Conservation (phyloP, 2,113 vertebrate genomes). For the Serinus canaria region DNA sequence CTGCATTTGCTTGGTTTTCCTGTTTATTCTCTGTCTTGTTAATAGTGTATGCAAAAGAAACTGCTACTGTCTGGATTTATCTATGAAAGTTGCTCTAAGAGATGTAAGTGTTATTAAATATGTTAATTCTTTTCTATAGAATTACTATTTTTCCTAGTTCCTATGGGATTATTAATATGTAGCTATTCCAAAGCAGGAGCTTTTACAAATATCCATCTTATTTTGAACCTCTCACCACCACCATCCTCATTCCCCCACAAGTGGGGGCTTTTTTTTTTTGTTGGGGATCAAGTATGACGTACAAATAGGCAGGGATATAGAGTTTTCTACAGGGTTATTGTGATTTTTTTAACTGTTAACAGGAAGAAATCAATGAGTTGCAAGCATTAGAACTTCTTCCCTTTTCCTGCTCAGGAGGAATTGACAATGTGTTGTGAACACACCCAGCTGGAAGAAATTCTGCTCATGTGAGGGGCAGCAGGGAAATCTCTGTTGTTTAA, state of each 20-base stretch:
- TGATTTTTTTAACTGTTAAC: background rate
- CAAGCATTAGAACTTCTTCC: background rate
- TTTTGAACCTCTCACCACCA: background rate
- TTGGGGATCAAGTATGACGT: background rate
- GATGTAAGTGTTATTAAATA: background rate
- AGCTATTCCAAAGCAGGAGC: background rate
- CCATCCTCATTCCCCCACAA: accelerated
- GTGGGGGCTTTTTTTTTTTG: background rate
- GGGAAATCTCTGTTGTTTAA: background rate
- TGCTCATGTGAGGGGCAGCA: background rate
- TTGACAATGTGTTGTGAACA: background rate
- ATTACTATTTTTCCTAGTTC: background rate
- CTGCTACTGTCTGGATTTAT: background rate
- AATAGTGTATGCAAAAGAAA: background rate
- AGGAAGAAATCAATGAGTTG: background rate
- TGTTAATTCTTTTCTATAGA: background rate
- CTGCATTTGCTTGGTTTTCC: background rate
- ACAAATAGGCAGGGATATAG: background rate
- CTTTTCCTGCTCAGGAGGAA: background rate
- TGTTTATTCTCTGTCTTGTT: background rate
- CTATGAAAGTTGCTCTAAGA: background rate
- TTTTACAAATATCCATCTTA: background rate
- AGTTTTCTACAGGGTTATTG: background rate
- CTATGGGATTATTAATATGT: background rate
- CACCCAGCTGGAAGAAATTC: background rate